A percentile compares a stretch with the other conserved stretches of the same genome.
Conservation (phyloP, 2,888 invertebrate genomes). For the Schrankia costaestrigalis region DNA sequence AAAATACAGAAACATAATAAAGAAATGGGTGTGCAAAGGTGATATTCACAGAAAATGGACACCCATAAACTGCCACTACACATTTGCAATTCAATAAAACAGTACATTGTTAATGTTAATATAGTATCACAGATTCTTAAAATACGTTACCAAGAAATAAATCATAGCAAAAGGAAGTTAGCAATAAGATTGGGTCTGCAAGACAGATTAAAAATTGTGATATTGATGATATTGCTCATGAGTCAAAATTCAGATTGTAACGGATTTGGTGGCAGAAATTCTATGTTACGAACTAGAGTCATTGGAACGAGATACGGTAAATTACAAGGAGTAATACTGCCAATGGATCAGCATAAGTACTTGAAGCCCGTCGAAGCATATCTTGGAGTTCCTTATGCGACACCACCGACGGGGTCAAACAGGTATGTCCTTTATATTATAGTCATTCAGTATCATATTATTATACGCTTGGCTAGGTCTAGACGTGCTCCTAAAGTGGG, state of each 20-base stretch:
- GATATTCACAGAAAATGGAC: conserved; percentile 75
- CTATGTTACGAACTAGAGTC: conserved; percentile 88
- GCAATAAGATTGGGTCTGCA: conserved; percentile 37
- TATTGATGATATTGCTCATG: conserved; percentile 57
- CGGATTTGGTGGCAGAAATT: conserved; percentile 78
- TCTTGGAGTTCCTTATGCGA: conserved; percentile 93
- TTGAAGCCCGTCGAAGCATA: conserved; percentile 90
- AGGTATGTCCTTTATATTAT: conserved; percentile 72
- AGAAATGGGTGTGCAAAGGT: conserved; percentile 72
- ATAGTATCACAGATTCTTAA: conserved; percentile 29
- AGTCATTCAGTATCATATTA: conserved; percentile 27
- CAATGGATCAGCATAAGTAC: conserved; percentile 88
- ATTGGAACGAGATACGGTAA: conserved; percentile 92
- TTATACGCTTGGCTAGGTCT: conserved; percentile 26
- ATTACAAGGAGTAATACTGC: conserved; percentile 89
- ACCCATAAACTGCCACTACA: conserved; percentile 70
- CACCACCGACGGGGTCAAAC: conserved; percentile 89
- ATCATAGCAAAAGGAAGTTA: conserved; percentile 33
- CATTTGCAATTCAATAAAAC: conserved; percentile 75
- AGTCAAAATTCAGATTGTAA: conserved; percentile 61
- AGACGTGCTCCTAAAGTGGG: conserved; percentile 23
- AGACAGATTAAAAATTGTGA: conserved; percentile 52
- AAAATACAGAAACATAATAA: conserved; percentile 38
- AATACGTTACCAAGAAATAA: conserved; percentile 20
- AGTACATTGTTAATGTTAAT: conserved; percentile 48